Base-by-base conservation (phyloP, 2,888 invertebrate species). In the Stratiomys singularior region DNA sequence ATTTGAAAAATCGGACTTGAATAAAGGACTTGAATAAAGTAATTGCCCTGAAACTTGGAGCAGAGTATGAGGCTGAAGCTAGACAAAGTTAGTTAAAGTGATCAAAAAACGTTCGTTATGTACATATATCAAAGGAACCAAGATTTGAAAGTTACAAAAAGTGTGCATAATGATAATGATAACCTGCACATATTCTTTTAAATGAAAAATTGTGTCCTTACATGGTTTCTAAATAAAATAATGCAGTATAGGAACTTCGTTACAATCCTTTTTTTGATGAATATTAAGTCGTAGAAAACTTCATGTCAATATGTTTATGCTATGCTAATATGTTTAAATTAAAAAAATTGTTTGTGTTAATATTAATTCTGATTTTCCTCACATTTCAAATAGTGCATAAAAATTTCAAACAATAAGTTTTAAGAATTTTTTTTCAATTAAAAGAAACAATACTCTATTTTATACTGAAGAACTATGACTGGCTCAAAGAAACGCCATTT, bases 281-380 rank as follows among this genome's bases (percentile, higher is more conserved):
- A 60, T 60, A 60, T 1, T 60, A 60, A 60, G 23, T 60, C 60
- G 23, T 60, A 25, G 60, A 60, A 60, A 60, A 60, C 60, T 23
- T 23, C 60, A 60, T 60, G 60, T 60, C 60, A 60, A 60, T 60
- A 60, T 23, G 21, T 60, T 60, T 23, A 60, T 60, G 60, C n/a
- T n/a, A n/a, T n/a, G n/a, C n/a, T n/a, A n/a, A n/a, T 1, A 23
- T 0, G 25, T 7, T 25, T 25, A 4, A 60, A 60, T n/a, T 60
- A 60, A 60, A 60, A 60, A 60, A 60, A 11, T 1, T 1, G 2
- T 60, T 60, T 0, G 21, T 25, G 13, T 1, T 60, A 60, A 60
- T 60, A 23, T 60, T 60, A 60, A 1, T 60, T 60, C 60, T 25
- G 23, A 60, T 60, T 60, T 25, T 25, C 1, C 1, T 60, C 23